Percentiles rank a stretch among this genome's conserved stretches.
Evolutionary conservation across 2,888 invertebrate species (phyloP).

Genomic region (Cremastinae sp.): DNA sequence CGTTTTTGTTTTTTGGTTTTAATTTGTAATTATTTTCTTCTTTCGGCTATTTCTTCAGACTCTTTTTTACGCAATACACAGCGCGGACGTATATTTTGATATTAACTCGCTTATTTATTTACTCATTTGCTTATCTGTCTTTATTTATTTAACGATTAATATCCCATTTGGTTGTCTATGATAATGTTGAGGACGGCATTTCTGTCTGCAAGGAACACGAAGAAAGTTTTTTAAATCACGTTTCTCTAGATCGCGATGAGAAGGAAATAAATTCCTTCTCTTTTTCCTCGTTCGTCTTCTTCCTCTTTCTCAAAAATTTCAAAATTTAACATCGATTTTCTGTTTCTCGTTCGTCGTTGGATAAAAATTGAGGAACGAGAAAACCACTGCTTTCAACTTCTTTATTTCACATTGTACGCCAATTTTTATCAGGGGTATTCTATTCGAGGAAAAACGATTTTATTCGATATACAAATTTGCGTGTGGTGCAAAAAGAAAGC

Average conservation of each 20-base stretch:
- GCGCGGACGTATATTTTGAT: slow-evolving; percentile 43
- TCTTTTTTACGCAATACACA: slow-evolving; percentile 33
- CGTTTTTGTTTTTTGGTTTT: slow-evolving; percentile 31
- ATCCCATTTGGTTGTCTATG: slow-evolving; percentile 76
- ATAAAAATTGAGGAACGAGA: too few relatives aligned
- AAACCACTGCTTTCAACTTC: neutral
- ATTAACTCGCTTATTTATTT: slow-evolving; percentile 29
- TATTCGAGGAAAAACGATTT: slow-evolving; percentile 10
- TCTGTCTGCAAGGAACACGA: slow-evolving; percentile 73
- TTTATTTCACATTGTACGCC: slow-evolving; percentile 17
- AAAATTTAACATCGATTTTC: neutral
- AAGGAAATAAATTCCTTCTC: neutral
- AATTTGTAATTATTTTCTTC: too few relatives aligned
- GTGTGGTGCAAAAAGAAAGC: slow-evolving; percentile 60
- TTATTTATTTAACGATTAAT: slow-evolving; percentile 66
- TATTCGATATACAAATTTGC: slow-evolving; percentile 15
- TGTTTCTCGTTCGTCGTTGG: neutral
- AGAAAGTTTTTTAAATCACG: slow-evolving; percentile 61
- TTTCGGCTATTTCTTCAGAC: too few relatives aligned
- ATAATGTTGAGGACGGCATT: slow-evolving; percentile 76
- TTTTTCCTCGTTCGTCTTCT: neutral
- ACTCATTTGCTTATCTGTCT: slow-evolving; percentile 28
- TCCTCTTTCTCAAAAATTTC: neutral
- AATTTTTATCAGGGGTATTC: too few relatives aligned
- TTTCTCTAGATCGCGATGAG: slow-evolving; percentile 18